Conservation (phyloP, 1,140 invertebrate species). For the Formica exsecta region DNA sequence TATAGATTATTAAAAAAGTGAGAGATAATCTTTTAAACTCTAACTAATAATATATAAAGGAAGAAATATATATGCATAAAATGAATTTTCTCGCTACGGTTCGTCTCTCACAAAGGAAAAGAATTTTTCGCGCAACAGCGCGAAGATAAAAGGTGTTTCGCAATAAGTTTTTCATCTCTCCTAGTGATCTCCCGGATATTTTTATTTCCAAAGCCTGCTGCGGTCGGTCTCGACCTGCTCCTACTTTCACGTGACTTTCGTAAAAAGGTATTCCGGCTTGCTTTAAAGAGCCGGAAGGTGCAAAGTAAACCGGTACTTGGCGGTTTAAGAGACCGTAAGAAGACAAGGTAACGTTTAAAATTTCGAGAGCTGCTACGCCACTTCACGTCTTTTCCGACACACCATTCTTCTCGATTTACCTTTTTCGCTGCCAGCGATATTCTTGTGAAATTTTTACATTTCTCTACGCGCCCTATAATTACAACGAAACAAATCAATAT, state of each 20-base stretch:
- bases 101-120: not conserved
- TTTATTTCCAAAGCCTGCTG: conserved; percentile 18
- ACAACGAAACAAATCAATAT: not conserved
- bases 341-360: conserved; percentile 72
- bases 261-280: conserved; percentile 64
- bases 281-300: conserved; percentile 69
- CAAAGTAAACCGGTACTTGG: conserved; percentile 67
- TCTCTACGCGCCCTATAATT: not conserved
- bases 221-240: conserved; percentile 31
- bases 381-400: conserved; percentile 52
- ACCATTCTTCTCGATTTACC: conserved; percentile 68
- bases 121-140: not conserved
- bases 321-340: conserved; percentile 70
- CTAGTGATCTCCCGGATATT: conserved; percentile 18
- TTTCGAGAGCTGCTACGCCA: conserved; percentile 64
- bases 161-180: conserved; percentile 60
- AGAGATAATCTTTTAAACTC: not conserved
- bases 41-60: not conserved
- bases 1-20: not conserved
- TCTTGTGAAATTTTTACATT: conserved; percentile 21
- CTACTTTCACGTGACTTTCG: conserved; percentile 43
- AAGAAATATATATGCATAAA: not conserved
- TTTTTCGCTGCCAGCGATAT: not conserved
- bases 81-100: conserved; percentile 4
- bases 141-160: conserved; percentile 24